Base-by-base conservation (phyloP, 2,113 vertebrate species). In the Phylloscopus trochilus region DNA sequence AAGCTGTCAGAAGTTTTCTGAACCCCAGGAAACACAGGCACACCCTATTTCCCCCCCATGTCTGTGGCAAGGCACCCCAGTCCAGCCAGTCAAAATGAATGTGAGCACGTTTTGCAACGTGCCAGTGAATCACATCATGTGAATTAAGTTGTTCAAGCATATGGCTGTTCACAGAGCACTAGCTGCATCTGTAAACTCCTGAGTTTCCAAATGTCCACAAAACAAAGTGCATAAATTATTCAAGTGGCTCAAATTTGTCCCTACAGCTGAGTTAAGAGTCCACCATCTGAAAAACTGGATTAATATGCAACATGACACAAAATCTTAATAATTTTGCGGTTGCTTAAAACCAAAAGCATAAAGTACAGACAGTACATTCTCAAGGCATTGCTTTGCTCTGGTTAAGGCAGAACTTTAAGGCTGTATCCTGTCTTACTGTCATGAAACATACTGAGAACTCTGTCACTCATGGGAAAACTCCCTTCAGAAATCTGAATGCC, bases 351-450 rank as follows among this genome's bases (percentile, higher is more conserved):
- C 66, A 43, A 53, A 63, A 58, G 51, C 53, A 30, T 46, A 0
- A 87, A 56, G 37, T n/a, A 28, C 78, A 89, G 70, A 19, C 49
- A 51, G 15, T 31, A 22, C 26, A 51, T 41, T 75, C 44, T 60
- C 37, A 49, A 87, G 66, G 33, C 30, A 10, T 31, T 68, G 60
- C 28, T 84, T 43, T 73, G 28, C 69, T 82, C 43, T 88, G 72
- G 51, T 69, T 74, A 41, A 88, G 64, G 63, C 63, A 85, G 79
- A 90, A 51, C 51, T 92, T 89, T 39, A 74, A 82, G 91, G 78
- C 63, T 7, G 0, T 39, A 11, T 85, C 53, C 39, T 80, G 5
- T 73, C 28, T 72, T 4, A 13, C 46, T 85, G 84, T 31, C 41
- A 7, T 17, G 51, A 53, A 83, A 18, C 1, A 2, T 10, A 24